Evolutionary conservation across 2,888 invertebrate genomes (phyloP), one percentile per base, ranked within the genome.

Genomic region (Diachrysia chrysitis): DNA sequence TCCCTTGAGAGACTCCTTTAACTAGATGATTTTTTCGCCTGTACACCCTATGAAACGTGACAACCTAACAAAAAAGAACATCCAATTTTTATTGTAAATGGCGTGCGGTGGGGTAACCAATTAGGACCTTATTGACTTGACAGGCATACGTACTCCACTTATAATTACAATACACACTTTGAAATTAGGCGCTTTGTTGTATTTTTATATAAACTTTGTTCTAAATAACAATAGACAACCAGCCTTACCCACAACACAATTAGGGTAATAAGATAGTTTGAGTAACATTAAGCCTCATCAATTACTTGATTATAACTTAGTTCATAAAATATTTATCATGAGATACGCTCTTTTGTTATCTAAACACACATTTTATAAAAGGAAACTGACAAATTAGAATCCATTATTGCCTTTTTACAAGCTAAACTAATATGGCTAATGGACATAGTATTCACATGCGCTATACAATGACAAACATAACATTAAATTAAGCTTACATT

Each of bases 1-100:
- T 80, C 83, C 74, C 69, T 68, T 16, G 63, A 61, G 81, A 74
- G 57, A 66, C 63, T 65, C 54, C 71, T 73, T 72, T 65, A 78
- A 80, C 76, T 63, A 70, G 70, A 76, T 71, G 63, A 56, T 63
- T 82, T 78, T 79, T 81, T 73, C 76, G 65, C 60, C 64, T 59
- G 71, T 79, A 73, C 66, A 72, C 60, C 63, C 58, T 66, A 68
- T 73, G 68, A 74, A 77, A 80, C 69, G 63, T 73, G 69, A 76
- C 72, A 72, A 48, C 48, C 59, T 78, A 58, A 71, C 59, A 68
- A 68, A 75, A 32, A 55, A 55, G 54, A 64, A 61, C 29, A 58
- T 66, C 68, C 29, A 42, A 68, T 69, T 73, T 72, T 73, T 25
- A 60, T 55, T 60, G 56, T 56, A 58, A 57, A 69, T 66, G 32